A percentile compares a stretch with the other conserved stretches of the same genome.
These are phyloP conservation scores for Eira barbara DNA, from an alignment of 2,113 vertebrate species.

Conservation along the genomic window DNA sequence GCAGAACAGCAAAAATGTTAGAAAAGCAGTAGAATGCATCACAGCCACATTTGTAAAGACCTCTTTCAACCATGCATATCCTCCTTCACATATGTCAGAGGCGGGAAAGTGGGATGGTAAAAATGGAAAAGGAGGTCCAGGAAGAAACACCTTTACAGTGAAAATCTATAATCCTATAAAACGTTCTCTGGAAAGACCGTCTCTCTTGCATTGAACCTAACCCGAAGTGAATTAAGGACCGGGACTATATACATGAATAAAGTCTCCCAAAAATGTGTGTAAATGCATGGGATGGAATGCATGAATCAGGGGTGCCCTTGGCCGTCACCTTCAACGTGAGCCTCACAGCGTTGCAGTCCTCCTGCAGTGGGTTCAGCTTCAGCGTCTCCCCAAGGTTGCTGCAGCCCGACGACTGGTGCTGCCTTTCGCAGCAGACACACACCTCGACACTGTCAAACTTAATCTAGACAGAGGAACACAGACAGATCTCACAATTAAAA, in stretches of 20 bases:
- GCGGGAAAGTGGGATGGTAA: background rate
- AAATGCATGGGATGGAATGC: background rate
- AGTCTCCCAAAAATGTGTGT: background rate
- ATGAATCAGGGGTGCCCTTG: background rate
- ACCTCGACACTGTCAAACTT: conserved; percentile 97
- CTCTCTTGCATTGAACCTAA: background rate
- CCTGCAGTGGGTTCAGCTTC: conserved; percentile 94
- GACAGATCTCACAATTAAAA: conserved; percentile 53
- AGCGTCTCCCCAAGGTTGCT: conserved; percentile 96
- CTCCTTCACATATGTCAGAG: background rate
- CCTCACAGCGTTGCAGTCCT: conserved; percentile 93
- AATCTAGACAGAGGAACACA: conserved; percentile 80
- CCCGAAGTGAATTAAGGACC: background rate
- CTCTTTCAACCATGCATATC: background rate
- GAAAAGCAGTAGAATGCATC: background rate
- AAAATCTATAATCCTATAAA: background rate
- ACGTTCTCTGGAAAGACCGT: background rate
- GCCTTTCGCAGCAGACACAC: conserved; percentile 97
- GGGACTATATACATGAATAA: background rate
- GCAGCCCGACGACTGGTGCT: conserved; percentile 94
- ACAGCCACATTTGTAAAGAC: background rate
- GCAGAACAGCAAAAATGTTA: background rate
- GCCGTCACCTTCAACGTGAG: conserved; percentile 92
- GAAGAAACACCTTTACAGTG: background rate
- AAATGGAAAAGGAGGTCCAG: background rate